Percentiles rank a stretch among this genome's conserved stretches.
phyloP scores from a whole-genome alignment of 2,113 vertebrate genomes.

The Gadus chalcogrammus region DNA sequence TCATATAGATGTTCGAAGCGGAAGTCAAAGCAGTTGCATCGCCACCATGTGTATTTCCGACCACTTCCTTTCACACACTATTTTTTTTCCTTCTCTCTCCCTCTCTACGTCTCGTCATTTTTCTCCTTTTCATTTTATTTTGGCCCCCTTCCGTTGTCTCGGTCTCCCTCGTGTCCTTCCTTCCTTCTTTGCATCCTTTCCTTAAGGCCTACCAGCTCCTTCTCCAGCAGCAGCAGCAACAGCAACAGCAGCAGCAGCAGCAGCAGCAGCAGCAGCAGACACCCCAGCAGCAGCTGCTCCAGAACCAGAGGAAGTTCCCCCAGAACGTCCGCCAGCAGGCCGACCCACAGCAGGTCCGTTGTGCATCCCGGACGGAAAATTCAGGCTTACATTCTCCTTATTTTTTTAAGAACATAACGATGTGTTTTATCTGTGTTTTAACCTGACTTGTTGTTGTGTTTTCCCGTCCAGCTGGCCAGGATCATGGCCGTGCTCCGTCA shows the following conservation, averaged over 20 bases:
- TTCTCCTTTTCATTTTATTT: too few species aligned
- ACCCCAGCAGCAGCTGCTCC: conserved; percentile 85
- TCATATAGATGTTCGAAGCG: background rate
- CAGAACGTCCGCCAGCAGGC: conserved; percentile 91
- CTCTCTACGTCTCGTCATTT: too few species aligned
- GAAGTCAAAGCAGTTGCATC: too few species aligned
- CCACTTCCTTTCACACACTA: background rate
- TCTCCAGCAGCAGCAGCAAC: conserved; percentile 78
- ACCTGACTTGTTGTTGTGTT: background rate
- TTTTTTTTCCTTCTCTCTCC: background rate
- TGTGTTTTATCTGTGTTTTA: too few species aligned
- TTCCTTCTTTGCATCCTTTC: conserved; percentile 1
- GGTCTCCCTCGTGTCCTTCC: background rate
- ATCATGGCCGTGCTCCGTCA: conserved; percentile 90
- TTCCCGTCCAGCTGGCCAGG: conserved; percentile 77
- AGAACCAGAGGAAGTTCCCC: conserved; percentile 96
- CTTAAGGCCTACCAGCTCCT: conserved; percentile 93
- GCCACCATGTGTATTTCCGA: background rate
- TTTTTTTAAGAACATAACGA: too few species aligned
- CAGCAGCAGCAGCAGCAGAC: conserved; percentile 88
- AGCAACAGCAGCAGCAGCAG: conserved; percentile 58
- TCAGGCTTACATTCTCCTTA: background rate
- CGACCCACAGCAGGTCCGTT: conserved; percentile 88
- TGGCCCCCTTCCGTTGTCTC: too few species aligned
- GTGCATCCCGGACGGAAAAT: background rate